Evolutionary conservation across 1,140 invertebrate genomes (phyloP), one percentile per base, ranked within the genome.

Genomic region (Brachionus calyciflorus): DNA sequence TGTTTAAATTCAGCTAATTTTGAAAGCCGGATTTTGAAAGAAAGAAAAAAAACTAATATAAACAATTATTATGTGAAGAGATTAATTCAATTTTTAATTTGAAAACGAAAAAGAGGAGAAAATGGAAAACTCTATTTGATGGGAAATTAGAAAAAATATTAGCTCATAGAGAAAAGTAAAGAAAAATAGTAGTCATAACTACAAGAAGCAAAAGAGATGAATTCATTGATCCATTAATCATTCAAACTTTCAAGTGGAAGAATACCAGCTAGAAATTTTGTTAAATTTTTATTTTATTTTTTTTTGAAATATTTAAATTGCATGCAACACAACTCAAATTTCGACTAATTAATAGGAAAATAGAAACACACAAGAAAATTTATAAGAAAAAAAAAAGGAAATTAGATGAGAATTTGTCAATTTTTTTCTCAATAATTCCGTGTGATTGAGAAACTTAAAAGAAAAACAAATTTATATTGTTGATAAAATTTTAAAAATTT

Each of bases 361-460:
- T 37, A 37, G 4, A 37, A 3, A 37, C 33, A 37, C 33, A 37
- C 33, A 9, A 37, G 9, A 9, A 46, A 46, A 46, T 79, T 12
- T 44, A 69, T 79, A 78, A 30, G 77, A 80, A 79, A 80, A 41
- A 63, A 40, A 30, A 77, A 78, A 63, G 80, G 80, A 55, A 80
- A 81, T 76, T 80, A 78, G 80, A 79, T 79, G 17, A 79, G 77
- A 78, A 78, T 78, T 44, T 40, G 69, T 73, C 28, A 26, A 41
- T 33, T 37, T 37, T 37, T 37, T 37, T 9, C 9, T 37, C n/a
- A n/a, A n/a, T n/a, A n/a, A n/a, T n/a, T n/a, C 26, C 28, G 26
- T 21, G 33, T 28, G 17, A 30, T 28, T n/a, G 21, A 55, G 30
- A 55, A 26, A 14, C 10, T 28, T 1, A 55, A 55, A 55, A 55